Conservation (phyloP, 2,113 vertebrate genomes). For the Morone chrysops region DNA sequence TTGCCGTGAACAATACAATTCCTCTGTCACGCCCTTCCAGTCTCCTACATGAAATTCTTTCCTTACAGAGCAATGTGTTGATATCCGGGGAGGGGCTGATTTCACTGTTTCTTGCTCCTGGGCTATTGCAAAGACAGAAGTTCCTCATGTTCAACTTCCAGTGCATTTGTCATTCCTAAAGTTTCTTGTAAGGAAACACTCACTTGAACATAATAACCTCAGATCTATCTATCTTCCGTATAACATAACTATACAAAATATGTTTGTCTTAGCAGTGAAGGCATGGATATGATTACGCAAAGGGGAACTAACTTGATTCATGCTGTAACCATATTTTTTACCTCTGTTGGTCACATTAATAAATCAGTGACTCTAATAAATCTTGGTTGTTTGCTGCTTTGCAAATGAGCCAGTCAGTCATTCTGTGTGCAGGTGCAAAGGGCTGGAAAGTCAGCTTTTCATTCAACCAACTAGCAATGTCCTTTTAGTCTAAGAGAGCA, state of each 20-base stretch:
- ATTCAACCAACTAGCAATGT: conserved; percentile 9
- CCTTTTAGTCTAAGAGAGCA: conserved; percentile 36
- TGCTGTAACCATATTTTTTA: conserved; percentile 29
- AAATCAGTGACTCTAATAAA: conserved; percentile 30
- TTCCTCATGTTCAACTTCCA: conserved; percentile 1
- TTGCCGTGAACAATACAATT: conserved; percentile 51
- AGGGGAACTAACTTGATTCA: not conserved
- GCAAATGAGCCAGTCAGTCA: conserved; percentile 38
- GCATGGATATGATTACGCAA: not conserved
- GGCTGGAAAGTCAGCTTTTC: conserved; percentile 24
- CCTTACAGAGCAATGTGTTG: conserved; percentile 39
- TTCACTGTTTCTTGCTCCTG: conserved; percentile 23
- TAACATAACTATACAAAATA: not conserved
- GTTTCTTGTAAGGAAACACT: not conserved
- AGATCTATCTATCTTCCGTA: not conserved
- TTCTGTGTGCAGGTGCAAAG: not conserved
- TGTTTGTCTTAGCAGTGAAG: not conserved
- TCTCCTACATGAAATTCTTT: conserved; percentile 63
- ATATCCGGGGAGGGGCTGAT: conserved; percentile 37
- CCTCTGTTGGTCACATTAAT: conserved; percentile 19
- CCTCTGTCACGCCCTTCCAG: conserved; percentile 51
- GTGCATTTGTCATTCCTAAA: not conserved
- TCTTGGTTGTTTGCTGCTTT: conserved; percentile 36
- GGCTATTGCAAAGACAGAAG: conserved; percentile 6
- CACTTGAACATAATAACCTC: not conserved